Evolutionary conservation across 2,797 vertebrate species (phyloP), one percentile per base, ranked within the genome.

Genomic region (Brachyrhaphis roseni): DNA sequence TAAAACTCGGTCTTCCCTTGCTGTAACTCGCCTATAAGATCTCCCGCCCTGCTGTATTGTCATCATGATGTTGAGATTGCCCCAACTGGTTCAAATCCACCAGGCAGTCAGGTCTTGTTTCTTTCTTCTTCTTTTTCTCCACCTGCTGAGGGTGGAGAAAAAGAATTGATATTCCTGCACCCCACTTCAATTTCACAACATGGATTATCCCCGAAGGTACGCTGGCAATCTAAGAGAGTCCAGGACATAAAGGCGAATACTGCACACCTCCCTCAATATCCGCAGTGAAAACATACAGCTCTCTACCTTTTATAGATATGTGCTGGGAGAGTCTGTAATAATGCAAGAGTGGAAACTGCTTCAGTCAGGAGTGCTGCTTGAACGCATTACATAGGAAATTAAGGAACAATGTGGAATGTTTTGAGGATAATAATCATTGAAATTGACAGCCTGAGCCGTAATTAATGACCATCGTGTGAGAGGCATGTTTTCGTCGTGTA

Each of bases 131-230:
- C 81, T 84, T 85, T 90, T 92, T 87, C 87, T 82, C 83, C 90
- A 87, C 74, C 82, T 80, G 83, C 86, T 81, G 86, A 76, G 74
- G 71, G 57, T 46, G 43, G 34, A 4, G n/a, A 78, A 75, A 84
- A 80, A 76, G 70, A 84, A 92, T 89, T 93, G 87, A 91, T 93
- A 94, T 94, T 94, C 92, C 78, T 78, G 80, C 72, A 49, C 88
- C 75, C 90, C 89, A 91, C 93, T 94, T 92, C 93, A 94, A 94
- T 94, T 94, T 94, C 92, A 91, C 90, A 92, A 90, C 88, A 89
- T 87, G 89, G 94, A 94, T 94, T 91, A 94, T 94, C 91, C 93
- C 90, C 55, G 70, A 90, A 93, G 93, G 93, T 91, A 90, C 72
- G 76, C 88, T 70, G 85, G 88, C 91, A 94, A 90, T 93, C 89